phyloP scores from a whole-genome alignment of 2,113 vertebrate genomes.

The Elaphurus davidianus region DNA sequence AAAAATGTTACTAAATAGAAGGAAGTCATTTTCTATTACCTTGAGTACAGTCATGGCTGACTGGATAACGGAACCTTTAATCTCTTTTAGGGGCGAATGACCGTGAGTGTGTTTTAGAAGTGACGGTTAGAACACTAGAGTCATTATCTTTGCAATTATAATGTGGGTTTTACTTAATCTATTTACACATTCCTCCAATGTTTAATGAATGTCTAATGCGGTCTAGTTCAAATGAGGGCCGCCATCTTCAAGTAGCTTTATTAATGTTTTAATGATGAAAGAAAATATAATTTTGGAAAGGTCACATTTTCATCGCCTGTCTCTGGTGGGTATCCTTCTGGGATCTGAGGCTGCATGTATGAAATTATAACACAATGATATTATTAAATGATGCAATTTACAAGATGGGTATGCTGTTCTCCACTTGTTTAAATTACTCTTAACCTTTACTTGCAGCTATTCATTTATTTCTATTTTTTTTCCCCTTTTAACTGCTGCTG shows the following conservation, averaged over 20 bases:
- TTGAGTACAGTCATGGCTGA: fast-evolving
- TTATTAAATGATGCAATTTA: background rate
- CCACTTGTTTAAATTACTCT: background rate
- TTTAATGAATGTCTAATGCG: background rate
- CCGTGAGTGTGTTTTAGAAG: background rate
- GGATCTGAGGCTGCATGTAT: background rate
- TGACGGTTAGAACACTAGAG: background rate
- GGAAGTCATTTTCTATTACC: background rate
- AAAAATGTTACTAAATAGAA: background rate
- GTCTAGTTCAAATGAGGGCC: background rate
- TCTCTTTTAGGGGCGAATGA: background rate
- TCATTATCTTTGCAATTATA: slow-evolving; percentile 1
- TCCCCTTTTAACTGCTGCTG: background rate
- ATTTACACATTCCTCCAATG: background rate
- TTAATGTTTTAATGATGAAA: background rate
- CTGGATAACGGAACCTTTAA: background rate
- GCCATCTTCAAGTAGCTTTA: too few species aligned
- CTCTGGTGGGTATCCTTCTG: background rate
- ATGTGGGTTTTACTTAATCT: background rate
- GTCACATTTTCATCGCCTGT: background rate
- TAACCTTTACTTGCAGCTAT: too few species aligned
- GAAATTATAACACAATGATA: background rate
- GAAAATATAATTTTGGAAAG: background rate
- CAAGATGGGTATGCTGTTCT: background rate
- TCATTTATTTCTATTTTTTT: background rate